Base-by-base conservation (phyloP, 2,888 invertebrate genomes). In the Drosophila borealis region DNA sequence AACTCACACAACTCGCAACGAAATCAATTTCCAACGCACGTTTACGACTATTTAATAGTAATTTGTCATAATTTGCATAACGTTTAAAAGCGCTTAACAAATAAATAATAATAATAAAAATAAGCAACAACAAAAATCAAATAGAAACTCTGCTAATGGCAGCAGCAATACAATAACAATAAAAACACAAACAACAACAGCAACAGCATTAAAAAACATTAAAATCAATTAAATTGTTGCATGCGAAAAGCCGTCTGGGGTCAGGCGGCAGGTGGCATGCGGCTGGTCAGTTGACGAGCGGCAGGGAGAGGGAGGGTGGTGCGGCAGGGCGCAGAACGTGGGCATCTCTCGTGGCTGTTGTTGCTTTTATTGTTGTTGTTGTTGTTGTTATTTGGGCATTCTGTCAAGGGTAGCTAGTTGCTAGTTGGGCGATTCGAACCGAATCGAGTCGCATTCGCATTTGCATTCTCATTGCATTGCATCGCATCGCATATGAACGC, bases 1-100 rank as follows among this genome's bases (percentile, higher is more conserved):
- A 42, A 36, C 41, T 21, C 55, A 39, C 50, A 50, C 51, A 48
- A 54, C 45, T 57, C 34, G 37, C 55, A 63, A 42, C 63, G 33
- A 70, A 81, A 79, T 88, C 85, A 78, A 78, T 87, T 84, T 74
- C 70, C 56, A 88, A 80, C 74, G 74, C 88, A 80, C 91, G 81
- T 88, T 91, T 91, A 90, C 77, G 80, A 83, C 85, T 82, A 74
- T 91, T 91, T 90, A 86, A 91, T 84, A 88, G 81, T 89, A 81
- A 89, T 90, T 90, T 90, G 91, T 83, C 81, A 86, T 88, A 78
- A 90, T 90, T 90, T 91, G 90, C 90, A 91, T 90, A 90, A 80
- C 90, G 90, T 85, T 89, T 89, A 88, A 81, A 88, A 78, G 72
- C 82, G 78, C 81, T 81, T 82, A 82, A 69, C 85, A 72, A 74